Base-by-base conservation (phyloP, 2,797 vertebrate species). In the Esox masquinongy region DNA sequence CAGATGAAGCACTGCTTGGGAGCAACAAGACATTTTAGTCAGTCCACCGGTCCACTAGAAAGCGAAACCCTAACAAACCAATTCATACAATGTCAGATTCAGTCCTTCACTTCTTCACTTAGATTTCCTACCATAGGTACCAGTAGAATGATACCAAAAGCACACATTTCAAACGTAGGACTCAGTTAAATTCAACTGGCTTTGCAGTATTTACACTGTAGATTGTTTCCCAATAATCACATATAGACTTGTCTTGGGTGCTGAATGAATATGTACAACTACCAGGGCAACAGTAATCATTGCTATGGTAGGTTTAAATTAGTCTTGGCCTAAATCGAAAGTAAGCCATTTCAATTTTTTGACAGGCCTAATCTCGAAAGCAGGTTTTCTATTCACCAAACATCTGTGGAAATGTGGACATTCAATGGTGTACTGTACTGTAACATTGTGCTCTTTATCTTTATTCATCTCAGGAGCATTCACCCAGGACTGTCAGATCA, bases 1-100 rank as follows among this genome's bases (percentile, higher is more conserved):
- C 81, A 74, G 5, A 59, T 1, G 43, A 8, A 77, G 87, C 74
- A 92, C 83, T 89, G 78, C 84, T 85, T 8, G 15, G 49, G 29
- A 15, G 68, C 67, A 24, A 36, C 8, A 31, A 56, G 17, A 43
- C 15, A 63, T 47, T 34, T 15, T 12, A 64, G 53, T 59, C 53
- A 59, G 11, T 59, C 22, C n/a, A 4, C 53, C 53, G 2, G 19
- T 24, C n/a, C 3, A n/a, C 22, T 4, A 6, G 19, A 61, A 61
- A 61, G 24, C 22, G 1, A 12, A 61, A 61, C 56, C 22, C 19
- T 24, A 4, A 61, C n/a, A 12, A 26, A 12, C 56, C 56, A 26
- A 61, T 61, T 24, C n/a, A 61, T 61, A 24, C 4, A 47, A 14
- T 1, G 53, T 22, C 8, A 56, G n/a, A n/a, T 22, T 6, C 53